A percentile compares a stretch with the other conserved stretches of the same genome.
Conservation (phyloP, 1,140 invertebrate genomes). For the Mactra quadrangularis region DNA sequence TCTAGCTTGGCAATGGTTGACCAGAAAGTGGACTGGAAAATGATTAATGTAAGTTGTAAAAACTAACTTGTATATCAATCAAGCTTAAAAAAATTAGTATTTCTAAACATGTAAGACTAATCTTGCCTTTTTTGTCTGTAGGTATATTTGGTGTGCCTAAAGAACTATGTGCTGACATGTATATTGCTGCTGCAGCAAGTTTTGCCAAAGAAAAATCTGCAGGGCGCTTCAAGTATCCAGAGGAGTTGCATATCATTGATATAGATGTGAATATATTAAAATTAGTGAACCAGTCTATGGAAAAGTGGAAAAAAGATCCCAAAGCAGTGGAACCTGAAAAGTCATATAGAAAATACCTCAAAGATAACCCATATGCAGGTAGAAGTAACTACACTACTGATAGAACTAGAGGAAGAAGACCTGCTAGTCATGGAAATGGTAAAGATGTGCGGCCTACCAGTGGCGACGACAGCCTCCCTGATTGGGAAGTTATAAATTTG, state of each 20-base stretch:
- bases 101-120: too few species aligned
- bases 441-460: background rate
- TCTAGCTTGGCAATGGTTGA: too few species aligned
- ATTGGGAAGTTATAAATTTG: too few species aligned
- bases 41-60: too few species aligned
- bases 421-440: background rate
- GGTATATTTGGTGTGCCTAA: conserved; percentile 69
- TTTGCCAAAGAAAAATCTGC: background rate
- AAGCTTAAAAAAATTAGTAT: background rate
- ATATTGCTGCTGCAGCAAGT: conserved; percentile 48
- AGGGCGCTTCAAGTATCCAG: background rate
- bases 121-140: conserved; percentile 49
- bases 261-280: conserved; percentile 30
- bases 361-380: background rate
- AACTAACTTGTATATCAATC: too few species aligned
- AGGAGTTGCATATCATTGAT: conserved; percentile 66
- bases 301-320: conserved; percentile 43
- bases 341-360: background rate
- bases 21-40: too few species aligned
- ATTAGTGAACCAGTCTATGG: conserved; percentile 4
- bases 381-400: background rate
- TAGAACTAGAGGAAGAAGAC: background rate
- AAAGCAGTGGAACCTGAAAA: background rate
- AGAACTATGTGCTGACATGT: conserved; percentile 59
- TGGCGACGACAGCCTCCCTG: background rate